phyloP scores from a whole-genome alignment of 1,140 invertebrate genomes.

The Acarapis woodi region DNA sequence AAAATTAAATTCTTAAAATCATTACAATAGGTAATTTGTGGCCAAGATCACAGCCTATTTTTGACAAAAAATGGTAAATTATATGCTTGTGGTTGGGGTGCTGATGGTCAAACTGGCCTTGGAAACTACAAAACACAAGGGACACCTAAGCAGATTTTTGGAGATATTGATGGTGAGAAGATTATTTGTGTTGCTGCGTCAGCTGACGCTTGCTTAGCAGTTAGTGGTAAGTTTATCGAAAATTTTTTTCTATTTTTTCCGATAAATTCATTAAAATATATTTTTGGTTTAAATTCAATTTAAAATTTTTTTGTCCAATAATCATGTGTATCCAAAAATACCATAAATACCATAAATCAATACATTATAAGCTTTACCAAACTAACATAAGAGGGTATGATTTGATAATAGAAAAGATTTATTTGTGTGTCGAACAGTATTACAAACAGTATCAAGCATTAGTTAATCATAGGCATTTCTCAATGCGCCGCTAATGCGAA shows the following conservation, averaged over 20 bases:
- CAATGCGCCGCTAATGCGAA: no score
- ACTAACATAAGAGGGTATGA: no score
- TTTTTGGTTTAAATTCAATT: no score
- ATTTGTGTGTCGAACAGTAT: no score
- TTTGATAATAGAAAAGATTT: no score
- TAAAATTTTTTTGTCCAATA: background rate
- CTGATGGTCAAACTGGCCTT: constrained; percentile 73
- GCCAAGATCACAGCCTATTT: constrained; percentile 59
- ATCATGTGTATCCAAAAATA: no score
- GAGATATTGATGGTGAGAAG: constrained; percentile 52
- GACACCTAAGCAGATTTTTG: constrained; percentile 23
- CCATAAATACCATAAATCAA: no score
- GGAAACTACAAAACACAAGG: constrained; percentile 30
- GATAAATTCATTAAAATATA: no score
- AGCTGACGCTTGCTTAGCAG: constrained; percentile 59
- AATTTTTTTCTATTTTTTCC: background rate
- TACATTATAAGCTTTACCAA: no score
- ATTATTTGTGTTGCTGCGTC: constrained; percentile 47
- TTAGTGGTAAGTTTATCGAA: constrained; percentile 32
- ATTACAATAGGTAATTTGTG: constrained; percentile 41
- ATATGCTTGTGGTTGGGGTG: constrained; percentile 67
- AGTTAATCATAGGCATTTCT: no score
- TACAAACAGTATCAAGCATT: no score
- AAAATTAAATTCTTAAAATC: no score
- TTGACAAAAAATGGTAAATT: constrained; percentile 46